Evolutionary conservation across 2,113 vertebrate genomes (phyloP), one percentile per base, ranked within the genome.

Genomic region (Tragelaphus scriptus): DNA sequence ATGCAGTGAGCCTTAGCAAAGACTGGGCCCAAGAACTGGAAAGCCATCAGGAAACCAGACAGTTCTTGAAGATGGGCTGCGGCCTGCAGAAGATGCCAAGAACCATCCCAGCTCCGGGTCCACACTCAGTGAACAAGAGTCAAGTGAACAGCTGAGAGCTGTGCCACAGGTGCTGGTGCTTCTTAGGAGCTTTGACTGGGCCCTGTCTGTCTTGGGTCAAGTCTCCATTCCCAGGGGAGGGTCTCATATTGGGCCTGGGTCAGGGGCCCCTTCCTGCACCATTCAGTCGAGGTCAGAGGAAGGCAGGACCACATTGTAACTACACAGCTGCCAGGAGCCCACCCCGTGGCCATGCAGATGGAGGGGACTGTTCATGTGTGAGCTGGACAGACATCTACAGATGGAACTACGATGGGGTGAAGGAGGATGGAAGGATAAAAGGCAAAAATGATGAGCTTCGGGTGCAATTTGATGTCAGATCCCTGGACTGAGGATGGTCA

Each of bases 41-140:
- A 80, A 80, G 51, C 84, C 16, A 4, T 3, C 21, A 7, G 55
- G 58, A 88, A 49, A 25, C 68, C 14, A 40, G 44, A 40, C 6
- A 15, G 36, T 32, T 28, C 28, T 15, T 0, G 2, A 21, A 40
- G 81, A 55, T 8, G 5, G 7, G 0, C 68, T 36, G 2, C 36
- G 4, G 49, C 5, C 80, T 19, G 14, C 59, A 80, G 36, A 47
- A 68, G 82, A 28, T 0, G 21, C 36, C 15, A 8, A 28, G 47
- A 75, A 11, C 79, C 17, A 65, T 6, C 71, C 40, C 32, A 14
- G 23, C 10, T 7, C 44, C 44, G 3, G 3, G 6, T 15, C 28
- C 47, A 47, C 8, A 1, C 47, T 80, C 65, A 56, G 0, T 21
- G 36, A 21, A 32, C 15, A 12, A 0, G 32, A 23, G 71, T 0